These are phyloP conservation scores for Lepidonotus clava DNA, from an alignment of 2,888 invertebrate species.

Conservation along the genomic window DNA sequence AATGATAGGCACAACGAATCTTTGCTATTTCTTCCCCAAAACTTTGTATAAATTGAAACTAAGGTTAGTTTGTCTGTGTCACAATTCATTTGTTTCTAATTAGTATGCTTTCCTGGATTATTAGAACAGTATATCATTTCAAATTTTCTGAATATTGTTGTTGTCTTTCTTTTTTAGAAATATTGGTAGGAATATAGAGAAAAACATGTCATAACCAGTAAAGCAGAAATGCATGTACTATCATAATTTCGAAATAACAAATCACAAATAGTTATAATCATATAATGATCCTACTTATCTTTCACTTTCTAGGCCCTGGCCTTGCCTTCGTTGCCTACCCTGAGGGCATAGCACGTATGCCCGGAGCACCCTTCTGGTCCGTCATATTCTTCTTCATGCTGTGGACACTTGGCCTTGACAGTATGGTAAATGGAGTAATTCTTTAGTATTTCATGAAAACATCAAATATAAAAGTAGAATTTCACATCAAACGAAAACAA, in stretches of 20 bases:
- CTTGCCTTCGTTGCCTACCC: conserved; percentile 78
- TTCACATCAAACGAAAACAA: neutral
- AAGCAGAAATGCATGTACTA: too few species aligned
- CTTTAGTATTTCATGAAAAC: neutral
- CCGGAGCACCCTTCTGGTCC: conserved; percentile 77
- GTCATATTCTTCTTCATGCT: conserved; percentile 78
- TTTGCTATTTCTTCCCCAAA: neutral
- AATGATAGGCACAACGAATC: too few species aligned
- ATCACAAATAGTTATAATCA: neutral
- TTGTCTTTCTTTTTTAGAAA: too few species aligned
- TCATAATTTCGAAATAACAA: too few species aligned
- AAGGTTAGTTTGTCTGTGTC: neutral
- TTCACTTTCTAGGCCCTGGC: conserved; percentile 72
- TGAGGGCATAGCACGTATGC: conserved; percentile 76
- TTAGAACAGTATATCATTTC: too few species aligned
- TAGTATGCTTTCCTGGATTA: too few species aligned
- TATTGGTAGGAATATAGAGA: too few species aligned
- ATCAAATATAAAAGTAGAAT: too few species aligned
- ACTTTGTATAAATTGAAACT: neutral
- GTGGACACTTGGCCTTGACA: conserved; percentile 77
- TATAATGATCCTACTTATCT: neutral
- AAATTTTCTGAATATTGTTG: too few species aligned
- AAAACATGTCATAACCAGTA: too few species aligned
- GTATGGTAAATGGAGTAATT: conserved; percentile 70
- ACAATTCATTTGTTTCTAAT: too few species aligned